phyloP scores from a whole-genome alignment of 2,888 invertebrate genomes.

The Hyposoter dolosus region DNA sequence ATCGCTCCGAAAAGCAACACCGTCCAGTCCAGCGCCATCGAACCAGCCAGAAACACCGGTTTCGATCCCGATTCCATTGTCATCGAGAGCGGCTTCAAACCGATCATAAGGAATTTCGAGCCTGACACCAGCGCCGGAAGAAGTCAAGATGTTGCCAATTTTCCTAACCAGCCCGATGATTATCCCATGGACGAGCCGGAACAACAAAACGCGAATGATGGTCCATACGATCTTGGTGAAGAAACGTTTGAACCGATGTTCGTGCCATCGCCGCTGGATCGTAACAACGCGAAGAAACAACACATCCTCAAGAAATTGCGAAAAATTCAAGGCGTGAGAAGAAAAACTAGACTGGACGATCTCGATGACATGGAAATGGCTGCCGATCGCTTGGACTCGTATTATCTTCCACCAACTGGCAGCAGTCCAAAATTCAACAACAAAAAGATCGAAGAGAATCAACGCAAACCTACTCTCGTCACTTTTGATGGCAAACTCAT shows the following conservation, averaged over 20 bases:
- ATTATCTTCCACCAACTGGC: conserved; percentile 90
- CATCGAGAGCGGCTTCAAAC: conserved; percentile 94
- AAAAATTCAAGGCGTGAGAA: conserved; percentile 19
- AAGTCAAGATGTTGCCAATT: conserved; percentile 58
- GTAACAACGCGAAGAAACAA: conserved; percentile 78
- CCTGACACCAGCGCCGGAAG: conserved; percentile 82
- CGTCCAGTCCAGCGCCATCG: conserved; percentile 56
- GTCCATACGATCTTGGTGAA: conserved; percentile 76
- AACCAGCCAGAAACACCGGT: conserved; percentile 89
- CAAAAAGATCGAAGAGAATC: conserved; percentile 71
- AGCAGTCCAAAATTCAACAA: conserved; percentile 80
- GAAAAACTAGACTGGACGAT: conserved; percentile 76
- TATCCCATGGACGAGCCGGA: conserved; percentile 77
- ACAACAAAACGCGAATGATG: conserved; percentile 2
- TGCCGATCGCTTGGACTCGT: conserved; percentile 90
- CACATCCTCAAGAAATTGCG: conserved; percentile 66
- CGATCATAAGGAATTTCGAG: conserved; percentile 88
- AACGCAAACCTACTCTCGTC: conserved; percentile 86
- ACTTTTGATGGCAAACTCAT: conserved; percentile 92
- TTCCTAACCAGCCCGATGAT: conserved; percentile 21
- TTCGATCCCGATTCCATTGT: conserved; percentile 93
- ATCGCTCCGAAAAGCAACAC: conserved; percentile 19
- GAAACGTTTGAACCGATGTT: conserved; percentile 93
- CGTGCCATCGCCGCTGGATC: conserved; percentile 91
- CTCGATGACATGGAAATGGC: conserved; percentile 89